Percentiles rank a stretch among this genome's conserved stretches.
phyloP scores from a whole-genome alignment of 2,113 vertebrate species.

The Hippotragus niger region DNA sequence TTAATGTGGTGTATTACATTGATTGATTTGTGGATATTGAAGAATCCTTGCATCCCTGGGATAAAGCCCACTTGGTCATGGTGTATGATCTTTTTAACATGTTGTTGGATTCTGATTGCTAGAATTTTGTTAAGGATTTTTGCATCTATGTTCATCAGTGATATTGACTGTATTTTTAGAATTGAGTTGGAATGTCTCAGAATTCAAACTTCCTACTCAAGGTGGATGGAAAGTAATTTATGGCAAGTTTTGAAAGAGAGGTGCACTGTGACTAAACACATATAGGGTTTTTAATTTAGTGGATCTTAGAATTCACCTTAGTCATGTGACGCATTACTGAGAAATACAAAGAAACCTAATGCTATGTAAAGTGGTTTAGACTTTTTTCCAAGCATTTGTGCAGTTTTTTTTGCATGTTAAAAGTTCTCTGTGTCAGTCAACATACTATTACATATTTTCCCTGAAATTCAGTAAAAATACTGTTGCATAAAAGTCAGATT shows the following conservation, averaged over 20 bases:
- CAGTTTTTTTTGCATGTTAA: neutral
- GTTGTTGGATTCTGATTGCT: too few relatives aligned
- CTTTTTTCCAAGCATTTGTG: neutral
- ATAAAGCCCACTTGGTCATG: too few relatives aligned
- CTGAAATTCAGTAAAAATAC: constrained; percentile 19
- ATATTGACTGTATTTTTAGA: neutral
- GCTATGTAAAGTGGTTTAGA: neutral
- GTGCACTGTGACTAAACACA: neutral
- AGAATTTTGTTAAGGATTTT: too few relatives aligned
- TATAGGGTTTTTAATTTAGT: neutral
- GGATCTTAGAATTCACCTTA: neutral
- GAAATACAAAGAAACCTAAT: neutral
- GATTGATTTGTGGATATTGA: too few relatives aligned
- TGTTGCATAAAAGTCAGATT: neutral
- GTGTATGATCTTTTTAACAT: too few relatives aligned
- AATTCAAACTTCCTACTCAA: neutral
- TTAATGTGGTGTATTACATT: too few relatives aligned
- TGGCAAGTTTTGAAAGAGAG: neutral
- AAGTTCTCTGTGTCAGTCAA: neutral
- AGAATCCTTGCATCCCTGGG: too few relatives aligned
- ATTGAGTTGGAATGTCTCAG: neutral
- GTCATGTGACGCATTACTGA: neutral
- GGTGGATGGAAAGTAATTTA: neutral
- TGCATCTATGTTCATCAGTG: too few relatives aligned
- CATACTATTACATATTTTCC: neutral